Conservation (phyloP, 2,797 vertebrate genomes). For the Pseudotriccus pelzelni region DNA sequence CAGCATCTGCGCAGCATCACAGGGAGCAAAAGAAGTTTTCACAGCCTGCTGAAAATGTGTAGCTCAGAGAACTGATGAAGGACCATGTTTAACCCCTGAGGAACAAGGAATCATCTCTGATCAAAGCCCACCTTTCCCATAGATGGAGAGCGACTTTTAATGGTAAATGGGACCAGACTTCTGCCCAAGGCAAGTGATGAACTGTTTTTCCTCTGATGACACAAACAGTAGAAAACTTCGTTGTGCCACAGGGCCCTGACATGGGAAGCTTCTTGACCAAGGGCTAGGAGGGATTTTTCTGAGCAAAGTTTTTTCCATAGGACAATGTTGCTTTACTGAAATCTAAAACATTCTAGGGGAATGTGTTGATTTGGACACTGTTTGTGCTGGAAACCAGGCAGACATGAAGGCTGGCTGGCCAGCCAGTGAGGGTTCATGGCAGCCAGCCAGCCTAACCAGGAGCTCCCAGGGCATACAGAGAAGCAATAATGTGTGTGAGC, state of each 20-base stretch:
- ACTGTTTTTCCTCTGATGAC: background rate
- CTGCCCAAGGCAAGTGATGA: rapidly evolving
- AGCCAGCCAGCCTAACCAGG: background rate
- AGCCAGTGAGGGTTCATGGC: background rate
- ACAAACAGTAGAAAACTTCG: background rate
- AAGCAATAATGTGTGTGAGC: background rate
- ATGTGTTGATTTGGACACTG: background rate
- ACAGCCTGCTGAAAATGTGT: background rate
- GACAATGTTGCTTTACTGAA: slow-evolving; percentile 24
- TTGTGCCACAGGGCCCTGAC: background rate
- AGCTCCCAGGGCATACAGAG: background rate
- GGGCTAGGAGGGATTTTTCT: background rate
- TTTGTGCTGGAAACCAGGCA: background rate
- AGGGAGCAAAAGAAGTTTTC: background rate
- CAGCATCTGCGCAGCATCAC: background rate
- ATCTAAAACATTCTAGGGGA: slow-evolving; percentile 11
- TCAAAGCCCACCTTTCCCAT: background rate
- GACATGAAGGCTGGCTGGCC: background rate
- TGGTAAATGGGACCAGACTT: background rate
- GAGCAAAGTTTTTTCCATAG: background rate
- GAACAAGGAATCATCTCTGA: background rate
- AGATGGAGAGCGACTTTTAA: background rate
- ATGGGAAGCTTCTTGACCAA: background rate
- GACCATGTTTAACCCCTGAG: background rate
- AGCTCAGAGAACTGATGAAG: background rate